A percentile compares a stretch with the other conserved stretches of the same genome.
Conservation (phyloP, 2,888 invertebrate genomes). For the Eilema griseolum region DNA sequence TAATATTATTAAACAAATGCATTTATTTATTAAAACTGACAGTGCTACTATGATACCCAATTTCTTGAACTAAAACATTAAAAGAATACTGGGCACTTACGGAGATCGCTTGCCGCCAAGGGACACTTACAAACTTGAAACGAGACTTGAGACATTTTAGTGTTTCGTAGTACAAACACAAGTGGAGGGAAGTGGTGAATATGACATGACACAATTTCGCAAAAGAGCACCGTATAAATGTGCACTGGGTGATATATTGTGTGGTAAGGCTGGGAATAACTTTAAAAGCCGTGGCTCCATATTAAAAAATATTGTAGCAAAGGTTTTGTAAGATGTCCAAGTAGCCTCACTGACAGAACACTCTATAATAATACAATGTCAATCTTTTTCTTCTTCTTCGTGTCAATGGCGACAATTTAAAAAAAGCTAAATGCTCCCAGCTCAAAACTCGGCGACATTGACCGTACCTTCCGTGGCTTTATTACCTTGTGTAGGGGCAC, state of each 20-base stretch:
- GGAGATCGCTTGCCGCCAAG: constrained; percentile 40
- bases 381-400: too few species aligned
- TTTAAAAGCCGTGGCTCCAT: constrained; percentile 15
- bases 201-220: constrained; percentile 53
- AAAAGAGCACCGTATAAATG: constrained; percentile 43
- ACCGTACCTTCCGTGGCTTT: too few species aligned
- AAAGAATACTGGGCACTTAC: constrained; percentile 54
- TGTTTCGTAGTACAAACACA: constrained; percentile 38
- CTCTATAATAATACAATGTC: not conserved
- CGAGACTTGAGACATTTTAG: constrained; percentile 54
- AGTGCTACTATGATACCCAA: constrained; percentile 20
- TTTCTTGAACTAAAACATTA: constrained; percentile 49
- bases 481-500: too few species aligned
- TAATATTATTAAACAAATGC: not conserved
- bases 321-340: not conserved
- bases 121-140: constrained; percentile 50
- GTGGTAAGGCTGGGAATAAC: constrained; percentile 36
- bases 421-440: too few species aligned
- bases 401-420: too few species aligned
- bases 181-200: constrained; percentile 45
- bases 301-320: constrained; percentile 14
- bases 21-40: constrained; percentile 9
- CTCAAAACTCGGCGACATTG: too few species aligned
- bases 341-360: not conserved
- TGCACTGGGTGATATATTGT: constrained; percentile 32